Evolutionary conservation across 2,113 vertebrate genomes (phyloP), one percentile per base, ranked within the genome.

Genomic region (Microtus richardsoni): DNA sequence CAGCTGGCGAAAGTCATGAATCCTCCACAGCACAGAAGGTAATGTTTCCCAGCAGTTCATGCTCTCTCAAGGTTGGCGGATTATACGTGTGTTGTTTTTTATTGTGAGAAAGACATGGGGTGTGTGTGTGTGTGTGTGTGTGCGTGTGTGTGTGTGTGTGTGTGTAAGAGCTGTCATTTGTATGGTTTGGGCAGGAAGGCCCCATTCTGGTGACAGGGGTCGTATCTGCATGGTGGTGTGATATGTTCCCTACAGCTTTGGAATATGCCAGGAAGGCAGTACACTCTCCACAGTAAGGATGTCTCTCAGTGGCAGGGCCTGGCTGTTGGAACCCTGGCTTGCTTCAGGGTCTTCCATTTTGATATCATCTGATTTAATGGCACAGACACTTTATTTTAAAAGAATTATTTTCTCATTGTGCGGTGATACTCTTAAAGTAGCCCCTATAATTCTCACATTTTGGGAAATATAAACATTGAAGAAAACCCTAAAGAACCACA

Each of bases 231-330:
- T 93, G 86, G 87, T 93, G 39, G 54, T 96, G 92, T 90, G 85
- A 93, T 95, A 54, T 30, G 79, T 92, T 89, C 52, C 92, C 84
- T 0, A 0, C 70, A 92, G 91, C 87, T 94, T 95, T 92, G 85
- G 93, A 94, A 91, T 6, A 1, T 54, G 44, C 88, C 96, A 93
- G 96, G 97, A 94, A 86, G 92, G 97, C 96, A 93, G 30, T 68
- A 82, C 95, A 97, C 95, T 96, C 95, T 97, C 98, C 96, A 94
- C 95, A 84, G 95, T 86, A 82, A 36, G 91, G 58, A 80, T 85
- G 95, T 64, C 0, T 95, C 93, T 98, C 96, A 94, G 95, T 82
- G 49, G 77, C 41, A 62, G 44, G 89, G 92, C 91, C 0, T 0
- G 85, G 90, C 94, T 95, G 64, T 60, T 79, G 60, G 79, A 97